Base-by-base conservation (phyloP, 2,888 invertebrate species). In the Protonemura montana region DNA sequence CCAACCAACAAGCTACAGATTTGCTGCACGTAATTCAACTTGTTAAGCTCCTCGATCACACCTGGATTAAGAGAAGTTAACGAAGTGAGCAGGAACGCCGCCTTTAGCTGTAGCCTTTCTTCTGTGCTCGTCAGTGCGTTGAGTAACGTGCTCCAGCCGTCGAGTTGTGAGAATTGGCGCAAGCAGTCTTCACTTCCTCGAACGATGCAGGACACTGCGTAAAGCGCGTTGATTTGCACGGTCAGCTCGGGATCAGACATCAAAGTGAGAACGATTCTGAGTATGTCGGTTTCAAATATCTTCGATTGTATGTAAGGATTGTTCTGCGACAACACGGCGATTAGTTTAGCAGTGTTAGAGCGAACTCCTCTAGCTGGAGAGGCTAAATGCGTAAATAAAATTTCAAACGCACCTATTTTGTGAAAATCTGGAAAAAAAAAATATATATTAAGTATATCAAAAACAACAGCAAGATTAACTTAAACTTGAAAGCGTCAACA, bases 271-370 rank as follows among this genome's bases (percentile, higher is more conserved):
- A 98, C 91, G 10, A 93, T 91, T 0, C 94, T 93, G 80, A 98
- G 91, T 10, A 96, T 91, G 0, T 94, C 94, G 82, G 93, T 92
- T 87, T 95, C 94, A 5, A 96, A 89, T n/a, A 95, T 94, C 78
- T 93, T 92, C 30, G 93, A 91, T 91, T 98, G 98, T 89, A 97
- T 97, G 90, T 93, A 95, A 0, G 95, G 94, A 91, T 98, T 98
- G 91, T 98, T 97, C 91, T 98, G 98, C 59, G 95, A 94, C 87
- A 97, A 91, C 89, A 95, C 95, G 0, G 95, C 97, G 0, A 98
- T 92, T 21, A 97, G 91, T 35, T 94, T 93, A 16, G 95, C 95
- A 0, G 95, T 93, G 76, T 92, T 91, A 87, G 94, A 93, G 59
- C 96, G 92, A 0, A 98, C 92, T 26, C 93, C 92, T 0, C 92